Percentiles rank a stretch among this genome's conserved stretches.
Evolutionary conservation across 2,113 vertebrate species (phyloP).

Genomic region (Antennarius striatus): DNA sequence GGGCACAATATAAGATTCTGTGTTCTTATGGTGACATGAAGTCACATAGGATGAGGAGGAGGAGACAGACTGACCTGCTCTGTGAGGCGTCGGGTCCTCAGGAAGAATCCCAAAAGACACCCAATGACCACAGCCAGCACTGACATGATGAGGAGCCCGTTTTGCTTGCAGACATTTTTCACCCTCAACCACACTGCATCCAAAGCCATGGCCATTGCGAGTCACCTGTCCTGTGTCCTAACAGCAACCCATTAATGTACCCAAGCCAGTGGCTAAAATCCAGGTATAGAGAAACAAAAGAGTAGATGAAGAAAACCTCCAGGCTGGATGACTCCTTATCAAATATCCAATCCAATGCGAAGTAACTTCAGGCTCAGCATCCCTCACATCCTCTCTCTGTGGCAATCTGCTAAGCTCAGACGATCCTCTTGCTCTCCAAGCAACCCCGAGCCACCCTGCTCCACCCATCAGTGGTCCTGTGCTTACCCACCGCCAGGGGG

Average conservation of each 20-base stretch:
- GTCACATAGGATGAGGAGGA: slow-evolving; percentile 10
- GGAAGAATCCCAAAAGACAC: slow-evolving; percentile 95
- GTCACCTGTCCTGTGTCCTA: slow-evolving; percentile 64
- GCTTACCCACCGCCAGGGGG: slow-evolving; percentile 74
- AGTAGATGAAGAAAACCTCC: slow-evolving; percentile 9
- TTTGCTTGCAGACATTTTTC: slow-evolving; percentile 90
- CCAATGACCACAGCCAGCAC: slow-evolving; percentile 94
- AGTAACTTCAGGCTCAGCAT: slow-evolving; percentile 42
- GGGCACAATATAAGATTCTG: no score
- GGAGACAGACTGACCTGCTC: slow-evolving; percentile 86
- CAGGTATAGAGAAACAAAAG: slow-evolving; percentile 17
- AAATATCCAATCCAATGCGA: slow-evolving; percentile 35
- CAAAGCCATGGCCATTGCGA: slow-evolving; percentile 86
- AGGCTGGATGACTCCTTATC: neutral
- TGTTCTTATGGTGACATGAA: slow-evolving; percentile 1
- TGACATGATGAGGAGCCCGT: slow-evolving; percentile 94
- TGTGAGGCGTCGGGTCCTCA: slow-evolving; percentile 88
- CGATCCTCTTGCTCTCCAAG: slow-evolving; percentile 78
- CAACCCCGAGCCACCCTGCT: slow-evolving; percentile 57
- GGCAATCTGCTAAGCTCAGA: slow-evolving; percentile 72
- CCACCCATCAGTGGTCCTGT: slow-evolving; percentile 66
- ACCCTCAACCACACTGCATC: slow-evolving; percentile 86
- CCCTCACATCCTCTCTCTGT: slow-evolving; percentile 31
- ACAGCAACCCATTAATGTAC: slow-evolving; percentile 81
- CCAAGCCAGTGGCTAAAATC: slow-evolving; percentile 28